Percentiles rank a stretch among this genome's conserved stretches.
Conservation (phyloP, 2,797 vertebrate species). For the Pipistrellus pipistrellus region DNA sequence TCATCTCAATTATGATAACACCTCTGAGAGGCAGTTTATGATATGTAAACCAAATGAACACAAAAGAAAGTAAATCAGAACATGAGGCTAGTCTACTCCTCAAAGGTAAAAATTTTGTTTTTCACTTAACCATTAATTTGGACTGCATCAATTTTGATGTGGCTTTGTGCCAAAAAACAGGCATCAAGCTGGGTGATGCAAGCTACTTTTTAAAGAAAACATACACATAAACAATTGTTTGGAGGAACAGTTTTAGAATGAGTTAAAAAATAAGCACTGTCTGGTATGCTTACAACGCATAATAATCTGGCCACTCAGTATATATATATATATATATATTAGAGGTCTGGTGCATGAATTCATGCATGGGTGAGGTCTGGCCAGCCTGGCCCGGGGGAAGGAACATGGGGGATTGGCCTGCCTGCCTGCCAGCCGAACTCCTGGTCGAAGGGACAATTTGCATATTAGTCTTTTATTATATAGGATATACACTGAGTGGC, state of each 20-base stretch:
- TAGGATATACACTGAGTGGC: too few species aligned
- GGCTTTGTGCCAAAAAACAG: not conserved
- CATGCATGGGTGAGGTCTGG: too few species aligned
- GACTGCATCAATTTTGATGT: not conserved
- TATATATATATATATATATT: too few species aligned
- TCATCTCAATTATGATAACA: not conserved
- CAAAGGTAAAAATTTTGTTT: not conserved
- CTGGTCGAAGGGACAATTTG: too few species aligned
- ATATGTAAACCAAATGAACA: conserved; percentile 5
- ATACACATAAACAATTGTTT: not conserved
- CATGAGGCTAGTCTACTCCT: not conserved
- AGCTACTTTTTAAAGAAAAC: not conserved
- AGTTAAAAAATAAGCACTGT: not conserved
- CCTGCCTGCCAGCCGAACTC: too few species aligned
- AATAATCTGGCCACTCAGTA: too few species aligned
- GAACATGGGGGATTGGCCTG: too few species aligned
- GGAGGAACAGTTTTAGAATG: not conserved
- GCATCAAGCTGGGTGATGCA: not conserved
- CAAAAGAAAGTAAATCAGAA: not conserved
- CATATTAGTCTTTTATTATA: too few species aligned
- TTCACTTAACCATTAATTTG: not conserved
- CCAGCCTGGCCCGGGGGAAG: too few species aligned
- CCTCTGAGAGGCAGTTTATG: not conserved
- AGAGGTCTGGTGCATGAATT: too few species aligned
- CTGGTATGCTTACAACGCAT: not conserved